Evolutionary conservation across 2,888 invertebrate genomes (phyloP).

Genomic region (Mimumesa dahlbomi): DNA sequence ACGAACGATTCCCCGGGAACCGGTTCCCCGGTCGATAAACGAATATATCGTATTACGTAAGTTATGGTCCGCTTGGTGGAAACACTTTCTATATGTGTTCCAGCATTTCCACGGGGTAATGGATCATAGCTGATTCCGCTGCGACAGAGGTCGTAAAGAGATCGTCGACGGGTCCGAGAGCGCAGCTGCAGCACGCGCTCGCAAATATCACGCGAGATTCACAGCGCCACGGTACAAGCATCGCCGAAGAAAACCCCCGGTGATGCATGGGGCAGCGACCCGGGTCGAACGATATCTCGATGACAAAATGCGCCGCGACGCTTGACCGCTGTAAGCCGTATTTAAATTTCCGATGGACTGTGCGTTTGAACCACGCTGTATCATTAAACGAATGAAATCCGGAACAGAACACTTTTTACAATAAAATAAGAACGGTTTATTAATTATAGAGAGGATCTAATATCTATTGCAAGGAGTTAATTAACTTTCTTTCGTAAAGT

Average conservation of each 20-base stretch:
- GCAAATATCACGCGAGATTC: slow-evolving; percentile 23
- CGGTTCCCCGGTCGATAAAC: too few species aligned
- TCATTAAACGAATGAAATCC: too few species aligned
- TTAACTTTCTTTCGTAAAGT: too few species aligned
- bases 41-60: slow-evolving; percentile 9
- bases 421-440: too few species aligned
- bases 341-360: not conserved
- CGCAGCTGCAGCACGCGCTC: slow-evolving; percentile 12
- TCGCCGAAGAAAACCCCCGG: slow-evolving; percentile 27
- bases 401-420: too few species aligned
- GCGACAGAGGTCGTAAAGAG: slow-evolving; percentile 20
- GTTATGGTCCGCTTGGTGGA: slow-evolving; percentile 3
- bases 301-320: slow-evolving; percentile 46
- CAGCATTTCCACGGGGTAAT: slow-evolving; percentile 11
- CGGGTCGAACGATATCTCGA: slow-evolving; percentile 40
- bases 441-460: too few species aligned
- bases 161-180: slow-evolving; percentile 1
- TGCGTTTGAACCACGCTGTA: too few species aligned
- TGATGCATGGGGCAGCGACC: slow-evolving; percentile 41
- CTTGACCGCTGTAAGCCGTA: not conserved
- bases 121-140: slow-evolving; percentile 18
- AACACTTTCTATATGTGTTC: slow-evolving; percentile 8
- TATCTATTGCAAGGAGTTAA: too few species aligned
- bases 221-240: too few species aligned
- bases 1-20: too few species aligned